A percentile compares a stretch with the other conserved stretches of the same genome.
phyloP scores from a whole-genome alignment of 1,140 invertebrate genomes.

The Helicoverpa armigera region DNA sequence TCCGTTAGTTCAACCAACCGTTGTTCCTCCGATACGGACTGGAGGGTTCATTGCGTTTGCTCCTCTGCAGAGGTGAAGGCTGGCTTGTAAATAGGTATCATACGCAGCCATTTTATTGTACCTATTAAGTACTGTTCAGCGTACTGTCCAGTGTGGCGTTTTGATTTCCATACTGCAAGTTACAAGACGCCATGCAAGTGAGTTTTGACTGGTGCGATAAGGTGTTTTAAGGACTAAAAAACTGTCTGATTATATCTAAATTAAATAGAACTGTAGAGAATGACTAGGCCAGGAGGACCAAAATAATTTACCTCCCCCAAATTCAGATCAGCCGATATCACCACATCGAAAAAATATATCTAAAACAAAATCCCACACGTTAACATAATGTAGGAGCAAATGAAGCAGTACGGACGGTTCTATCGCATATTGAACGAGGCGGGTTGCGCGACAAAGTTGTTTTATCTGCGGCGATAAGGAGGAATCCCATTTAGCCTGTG shows the following conservation, averaged over 20 bases:
- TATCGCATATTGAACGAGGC: conserved; percentile 72
- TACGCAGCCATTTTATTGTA: not conserved
- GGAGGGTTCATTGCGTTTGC: conserved; percentile 51
- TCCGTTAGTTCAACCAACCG: conserved; percentile 73
- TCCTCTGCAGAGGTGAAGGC: conserved; percentile 21
- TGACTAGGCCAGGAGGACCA: not conserved
- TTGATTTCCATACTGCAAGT: too few relatives aligned
- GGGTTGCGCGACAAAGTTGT: conserved; percentile 74
- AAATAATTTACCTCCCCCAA: too few relatives aligned
- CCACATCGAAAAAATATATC: conserved; percentile 60
- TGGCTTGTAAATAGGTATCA: conserved; percentile 9
- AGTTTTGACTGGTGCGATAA: too few relatives aligned
- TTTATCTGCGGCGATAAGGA: conserved; percentile 76
- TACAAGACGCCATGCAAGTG: too few relatives aligned
- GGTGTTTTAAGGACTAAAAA: too few relatives aligned
- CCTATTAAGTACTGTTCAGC: too few relatives aligned
- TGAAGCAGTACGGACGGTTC: conserved; percentile 65
- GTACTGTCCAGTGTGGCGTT: too few relatives aligned
- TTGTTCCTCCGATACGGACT: conserved; percentile 54
- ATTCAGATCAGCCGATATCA: not conserved
- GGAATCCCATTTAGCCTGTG: conserved; percentile 59
- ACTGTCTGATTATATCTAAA: too few relatives aligned
- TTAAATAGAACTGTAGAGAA: too few relatives aligned
- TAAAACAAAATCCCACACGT: conserved; percentile 73
- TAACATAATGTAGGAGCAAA: conserved; percentile 78